These are phyloP conservation scores for Ladona fulva DNA, from an alignment of 1,140 invertebrate species.

Conservation along the genomic window DNA sequence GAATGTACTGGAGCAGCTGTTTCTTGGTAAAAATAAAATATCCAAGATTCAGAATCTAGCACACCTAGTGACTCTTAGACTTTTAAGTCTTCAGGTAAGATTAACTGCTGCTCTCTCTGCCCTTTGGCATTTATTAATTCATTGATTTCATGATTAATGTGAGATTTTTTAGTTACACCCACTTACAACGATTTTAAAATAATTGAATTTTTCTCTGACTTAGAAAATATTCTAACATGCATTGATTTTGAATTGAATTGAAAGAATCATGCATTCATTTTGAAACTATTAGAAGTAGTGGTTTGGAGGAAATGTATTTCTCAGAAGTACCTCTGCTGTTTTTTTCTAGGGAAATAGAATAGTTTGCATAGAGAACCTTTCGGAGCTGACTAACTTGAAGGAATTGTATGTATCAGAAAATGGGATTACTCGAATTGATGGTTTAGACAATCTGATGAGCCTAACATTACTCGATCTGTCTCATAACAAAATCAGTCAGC, in stretches of 20 bases:
- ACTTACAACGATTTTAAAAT: too few relatives aligned
- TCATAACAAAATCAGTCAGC: constrained; percentile 71
- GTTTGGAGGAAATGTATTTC: constrained; percentile 1
- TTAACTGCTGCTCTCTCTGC: constrained; percentile 18
- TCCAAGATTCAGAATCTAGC: constrained; percentile 78
- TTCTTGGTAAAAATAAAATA: constrained; percentile 96
- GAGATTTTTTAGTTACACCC: too few relatives aligned
- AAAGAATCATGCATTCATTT: too few relatives aligned
- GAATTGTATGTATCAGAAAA: constrained; percentile 94
- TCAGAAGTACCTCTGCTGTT: constrained; percentile 18
- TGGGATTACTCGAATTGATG: constrained; percentile 69
- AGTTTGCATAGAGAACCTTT: constrained; percentile 77
- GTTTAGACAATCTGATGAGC: constrained; percentile 55
- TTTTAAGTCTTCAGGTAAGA: constrained; percentile 72
- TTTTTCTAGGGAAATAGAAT: constrained; percentile 72
- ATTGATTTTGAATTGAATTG: too few relatives aligned
- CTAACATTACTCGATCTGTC: constrained; percentile 85
- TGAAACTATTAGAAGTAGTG: background rate
- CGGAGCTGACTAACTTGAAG: constrained; percentile 60
- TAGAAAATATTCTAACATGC: too few relatives aligned
- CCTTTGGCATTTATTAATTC: too few relatives aligned
- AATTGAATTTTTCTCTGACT: too few relatives aligned
- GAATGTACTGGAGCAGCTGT: constrained; percentile 63
- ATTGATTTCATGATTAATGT: too few relatives aligned
- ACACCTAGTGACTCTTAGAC: constrained; percentile 61